Base-by-base conservation (phyloP, 2,888 invertebrate genomes). In the Ernsta delagoae region DNA sequence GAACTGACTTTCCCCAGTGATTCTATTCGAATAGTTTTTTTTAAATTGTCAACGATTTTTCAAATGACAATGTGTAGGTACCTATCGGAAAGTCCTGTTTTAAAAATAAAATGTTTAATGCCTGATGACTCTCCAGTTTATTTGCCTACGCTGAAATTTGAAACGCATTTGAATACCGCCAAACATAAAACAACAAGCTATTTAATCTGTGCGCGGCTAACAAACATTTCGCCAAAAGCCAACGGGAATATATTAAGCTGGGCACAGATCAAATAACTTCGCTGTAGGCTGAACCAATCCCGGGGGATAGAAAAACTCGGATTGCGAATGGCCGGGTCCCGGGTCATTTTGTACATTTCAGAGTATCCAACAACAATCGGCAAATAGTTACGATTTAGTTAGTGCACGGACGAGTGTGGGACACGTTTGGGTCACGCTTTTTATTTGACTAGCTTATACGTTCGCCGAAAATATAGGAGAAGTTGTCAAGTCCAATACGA, bases 241-340 rank as follows among this genome's bases (percentile, higher is more conserved):
- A 56, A 56, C 56, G 43, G 7, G 54, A 64, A 64, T 64, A 64
- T 64, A 64, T 64, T 64, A 64, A 64, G 24, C 64, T 31, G 64
- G 53, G 43, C 24, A 43, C 56, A 64, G 64, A 64, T 56, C 56
- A 43, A 64, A 64, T 64, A 64, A 64, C 64, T 56, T 45, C 56
- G 64, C 43, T 64, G 31, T 63, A 41, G 54, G 56, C 45, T 43
- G n/a, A n/a, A 64, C 41, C 45, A 45, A 56, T 64, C 64, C 64
- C 64, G 45, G 8, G 56, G 64, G 64, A 64, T 64, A 54, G 53
- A 53, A 64, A 56, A 64, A 64, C 64, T 56, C 56, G 64, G 64
- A 64, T 64, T 64, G 64, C 64, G 56, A 64, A 64, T 45, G 6
- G 64, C 24, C 24, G n/a, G n/a, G n/a, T n/a, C n/a, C n/a, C n/a